These are phyloP conservation scores for Conopomorpha cramerella DNA, from an alignment of 1,140 invertebrate genomes.

Conservation along the genomic window DNA sequence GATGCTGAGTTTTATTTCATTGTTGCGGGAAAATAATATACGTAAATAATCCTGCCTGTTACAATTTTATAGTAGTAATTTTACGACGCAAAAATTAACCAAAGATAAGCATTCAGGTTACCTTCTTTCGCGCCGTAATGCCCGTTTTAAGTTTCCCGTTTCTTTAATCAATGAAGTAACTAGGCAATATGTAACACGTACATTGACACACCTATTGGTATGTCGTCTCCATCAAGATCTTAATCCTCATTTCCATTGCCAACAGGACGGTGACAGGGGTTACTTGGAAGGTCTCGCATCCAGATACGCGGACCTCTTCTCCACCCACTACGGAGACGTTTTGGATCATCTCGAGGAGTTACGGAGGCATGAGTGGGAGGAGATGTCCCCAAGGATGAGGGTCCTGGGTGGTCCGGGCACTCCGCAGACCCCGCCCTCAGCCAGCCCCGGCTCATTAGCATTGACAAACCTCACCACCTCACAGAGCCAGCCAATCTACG, in stretches of 20 bases:
- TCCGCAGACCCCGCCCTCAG: conserved; percentile 52
- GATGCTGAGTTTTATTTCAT: neutral
- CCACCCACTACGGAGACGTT: conserved; percentile 88
- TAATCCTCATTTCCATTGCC: conserved; percentile 8
- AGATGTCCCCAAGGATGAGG: conserved; percentile 74
- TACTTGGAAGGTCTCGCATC: conserved; percentile 88
- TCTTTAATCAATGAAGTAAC: too few relatives aligned
- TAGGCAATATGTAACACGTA: too few relatives aligned
- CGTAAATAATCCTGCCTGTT: too few relatives aligned
- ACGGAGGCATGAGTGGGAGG: conserved; percentile 77
- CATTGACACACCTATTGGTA: too few relatives aligned
- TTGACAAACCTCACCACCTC: conserved; percentile 73
- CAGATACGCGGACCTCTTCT: conserved; percentile 86
- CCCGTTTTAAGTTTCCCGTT: too few relatives aligned
- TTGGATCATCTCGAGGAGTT: conserved; percentile 86
- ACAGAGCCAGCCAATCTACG: conserved; percentile 84
- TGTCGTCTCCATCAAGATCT: too few relatives aligned
- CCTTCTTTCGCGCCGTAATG: too few relatives aligned
- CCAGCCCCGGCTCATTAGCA: conserved; percentile 44
- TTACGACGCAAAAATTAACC: too few relatives aligned
- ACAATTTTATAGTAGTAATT: too few relatives aligned
- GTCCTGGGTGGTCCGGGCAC: conserved; percentile 59
- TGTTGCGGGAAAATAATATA: neutral
- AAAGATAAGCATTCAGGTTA: too few relatives aligned
- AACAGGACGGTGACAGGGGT: conserved; percentile 83